Evolutionary conservation across 2,888 invertebrate genomes (phyloP), one percentile per base, ranked within the genome.

Genomic region (Nomada fabriciana): DNA sequence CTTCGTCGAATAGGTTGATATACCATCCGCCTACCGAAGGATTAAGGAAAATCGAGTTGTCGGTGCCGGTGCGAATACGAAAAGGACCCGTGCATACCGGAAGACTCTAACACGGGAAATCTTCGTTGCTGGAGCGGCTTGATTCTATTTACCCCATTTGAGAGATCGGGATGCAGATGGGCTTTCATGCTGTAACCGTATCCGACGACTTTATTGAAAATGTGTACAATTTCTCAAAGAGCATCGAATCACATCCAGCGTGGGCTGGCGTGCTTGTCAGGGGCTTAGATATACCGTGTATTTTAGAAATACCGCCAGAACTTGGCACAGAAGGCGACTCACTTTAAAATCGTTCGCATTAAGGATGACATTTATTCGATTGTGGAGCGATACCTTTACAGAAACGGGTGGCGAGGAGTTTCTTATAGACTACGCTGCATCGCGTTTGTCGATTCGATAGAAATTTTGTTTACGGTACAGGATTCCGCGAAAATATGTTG

Each of bases 11-110:
- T 85, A 82, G 76, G 69, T 76, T 70, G 83, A 74, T 86, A 78
- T 67, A 76, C 72, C 69, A 78, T 86, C 82, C 82, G 86, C 68
- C 86, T 80, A 80, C 72, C 80, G 76, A 76, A 74, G 84, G 87
- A 87, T 87, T 87, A 88, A 84, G 88, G 82, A 71, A 87, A 87
- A 87, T 88, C 84, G 60, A 84, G 82, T 87, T 88, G 76, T 68
- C 64, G 67, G 13, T 13, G 67, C 52, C n/a, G 73, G 68, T 68
- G 65, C 57, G 69, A 72, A 75, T 75, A 53, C 71, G 77, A 57
- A 61, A 79, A 36, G 76, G 60, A 76, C 70, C 64, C 61, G 59
- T 18, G 53, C 72, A n/a, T 60, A 50, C 55, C 64, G 55, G 69
- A 68, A 52, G 77, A 79, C 71, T 76, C 70, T 76, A 59, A 73